Evolutionary conservation across 1,140 invertebrate species (phyloP), one percentile per base, ranked within the genome.

Genomic region (Homalodisca vitripennis): DNA sequence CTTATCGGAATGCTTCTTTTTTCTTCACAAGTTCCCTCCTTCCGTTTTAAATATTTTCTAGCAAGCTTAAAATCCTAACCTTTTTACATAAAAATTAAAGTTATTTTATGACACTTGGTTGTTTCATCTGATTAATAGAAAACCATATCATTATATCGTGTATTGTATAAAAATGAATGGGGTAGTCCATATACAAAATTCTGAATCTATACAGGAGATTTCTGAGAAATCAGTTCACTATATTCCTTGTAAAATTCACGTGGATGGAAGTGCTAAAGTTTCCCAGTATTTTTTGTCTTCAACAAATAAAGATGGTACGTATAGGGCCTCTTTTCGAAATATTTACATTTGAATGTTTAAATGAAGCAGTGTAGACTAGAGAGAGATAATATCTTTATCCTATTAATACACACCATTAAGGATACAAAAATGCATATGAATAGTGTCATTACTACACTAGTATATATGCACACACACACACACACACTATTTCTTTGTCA

Each of bases 181-280:
- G 22, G 26, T 46, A 1, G 46, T 67, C 48, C 65, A 67, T 22
- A 34, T 67, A 48, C 22, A 29, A 12, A 47, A 67, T 22, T 67
- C 65, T 30, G 30, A 51, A 20, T 22, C 47, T 67, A 20, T 67
- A 14, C 10, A 32, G 12, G 65, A 67, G 12, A 29, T 26, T 14
- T 51, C 46, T 24, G 41, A 53, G 26, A 67, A 17, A 13, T 48
- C 20, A 12, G 48, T 71, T n/a, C 91, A 94, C 78, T 87, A 86
- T 62, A 81, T 94, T 68, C 91, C 91, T 1, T 92, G 88, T 75
- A 87, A 88, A 81, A 88, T 94, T 63, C 79, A 88, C 67, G 84
- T 84, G 3, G 83, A 92, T 73, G 89, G 88, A 51, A 75, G 83
- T 17, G 88, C 90, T 0, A 87, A 90, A 72, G 87, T 92, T 31